Evolutionary conservation across 2,888 invertebrate species (phyloP).

Genomic region (Oscheius sp.): DNA sequence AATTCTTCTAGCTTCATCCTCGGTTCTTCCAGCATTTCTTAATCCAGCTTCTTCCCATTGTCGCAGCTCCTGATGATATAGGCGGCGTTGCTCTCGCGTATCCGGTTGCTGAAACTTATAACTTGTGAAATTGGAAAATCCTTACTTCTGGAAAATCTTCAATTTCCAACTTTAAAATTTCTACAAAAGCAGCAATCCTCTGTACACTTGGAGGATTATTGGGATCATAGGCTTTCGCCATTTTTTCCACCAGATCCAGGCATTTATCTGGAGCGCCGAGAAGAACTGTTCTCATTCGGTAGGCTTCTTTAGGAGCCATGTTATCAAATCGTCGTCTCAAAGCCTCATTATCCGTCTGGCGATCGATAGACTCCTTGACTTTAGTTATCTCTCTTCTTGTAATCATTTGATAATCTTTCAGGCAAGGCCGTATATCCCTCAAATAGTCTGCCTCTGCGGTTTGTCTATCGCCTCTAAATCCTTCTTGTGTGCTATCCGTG

Average conservation of each 20-base stretch:
- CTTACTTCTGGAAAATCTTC: not conserved
- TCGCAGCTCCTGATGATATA: not conserved
- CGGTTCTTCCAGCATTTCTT: not conserved
- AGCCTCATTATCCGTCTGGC: not conserved
- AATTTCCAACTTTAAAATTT: not conserved
- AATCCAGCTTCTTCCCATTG: not conserved
- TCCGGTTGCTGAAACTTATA: not conserved
- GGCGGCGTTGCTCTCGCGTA: too few species aligned
- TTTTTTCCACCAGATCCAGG: not conserved
- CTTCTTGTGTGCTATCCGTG: not conserved
- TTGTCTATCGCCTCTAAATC: not conserved
- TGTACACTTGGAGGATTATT: not conserved
- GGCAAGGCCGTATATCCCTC: not conserved
- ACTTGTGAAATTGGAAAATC: not conserved
- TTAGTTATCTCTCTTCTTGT: not conserved
- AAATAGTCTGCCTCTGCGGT: not conserved
- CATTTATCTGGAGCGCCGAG: not conserved
- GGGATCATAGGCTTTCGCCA: not conserved
- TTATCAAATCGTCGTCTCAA: not conserved
- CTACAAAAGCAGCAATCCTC: not conserved
- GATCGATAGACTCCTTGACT: not conserved
- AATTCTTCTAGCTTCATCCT: not conserved
- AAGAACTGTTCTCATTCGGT: slow-evolving; percentile 8
- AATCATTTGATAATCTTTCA: not conserved
- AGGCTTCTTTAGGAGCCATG: slow-evolving; percentile 3